phyloP scores from a whole-genome alignment of 2,113 vertebrate species.

The Murina feae region DNA sequence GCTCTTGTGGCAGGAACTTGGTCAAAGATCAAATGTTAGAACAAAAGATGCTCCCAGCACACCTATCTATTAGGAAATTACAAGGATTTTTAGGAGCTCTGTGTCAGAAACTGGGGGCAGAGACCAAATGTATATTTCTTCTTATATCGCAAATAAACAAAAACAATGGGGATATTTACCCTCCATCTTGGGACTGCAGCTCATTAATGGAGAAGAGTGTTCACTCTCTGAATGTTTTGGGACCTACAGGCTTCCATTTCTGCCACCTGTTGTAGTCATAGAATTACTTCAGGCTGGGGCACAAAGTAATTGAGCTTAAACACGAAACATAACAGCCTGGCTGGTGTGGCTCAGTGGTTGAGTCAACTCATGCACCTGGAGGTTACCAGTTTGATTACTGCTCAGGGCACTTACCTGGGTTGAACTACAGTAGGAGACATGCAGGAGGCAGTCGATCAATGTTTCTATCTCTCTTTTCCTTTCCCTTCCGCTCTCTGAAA shows the following conservation, averaged over 20 bases:
- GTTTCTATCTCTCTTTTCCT: no score
- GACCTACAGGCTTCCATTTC: not conserved
- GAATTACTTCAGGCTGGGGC: not conserved
- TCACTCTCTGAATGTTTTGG: not conserved
- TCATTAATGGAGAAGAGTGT: not conserved
- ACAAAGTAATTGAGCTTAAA: not conserved
- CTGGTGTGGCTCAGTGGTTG: no score
- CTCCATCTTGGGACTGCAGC: not conserved
- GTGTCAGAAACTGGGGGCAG: not conserved
- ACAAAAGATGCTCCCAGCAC: constrained; percentile 3
- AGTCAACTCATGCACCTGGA: no score
- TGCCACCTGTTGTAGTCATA: not conserved
- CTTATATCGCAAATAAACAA: not conserved
- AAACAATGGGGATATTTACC: not conserved
- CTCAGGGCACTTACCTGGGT: no score
- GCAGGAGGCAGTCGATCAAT: no score
- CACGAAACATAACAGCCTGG: not conserved
- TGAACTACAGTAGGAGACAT: no score
- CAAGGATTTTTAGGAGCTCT: not conserved
- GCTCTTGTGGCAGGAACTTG: not conserved
- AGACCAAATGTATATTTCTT: not conserved
- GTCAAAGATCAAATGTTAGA: not conserved
- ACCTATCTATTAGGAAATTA: constrained; percentile 1
- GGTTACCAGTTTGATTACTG: no score
- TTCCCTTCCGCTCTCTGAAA: no score